Evolutionary conservation across 2,113 vertebrate species (phyloP).

Genomic region (Heliornis fulica): DNA sequence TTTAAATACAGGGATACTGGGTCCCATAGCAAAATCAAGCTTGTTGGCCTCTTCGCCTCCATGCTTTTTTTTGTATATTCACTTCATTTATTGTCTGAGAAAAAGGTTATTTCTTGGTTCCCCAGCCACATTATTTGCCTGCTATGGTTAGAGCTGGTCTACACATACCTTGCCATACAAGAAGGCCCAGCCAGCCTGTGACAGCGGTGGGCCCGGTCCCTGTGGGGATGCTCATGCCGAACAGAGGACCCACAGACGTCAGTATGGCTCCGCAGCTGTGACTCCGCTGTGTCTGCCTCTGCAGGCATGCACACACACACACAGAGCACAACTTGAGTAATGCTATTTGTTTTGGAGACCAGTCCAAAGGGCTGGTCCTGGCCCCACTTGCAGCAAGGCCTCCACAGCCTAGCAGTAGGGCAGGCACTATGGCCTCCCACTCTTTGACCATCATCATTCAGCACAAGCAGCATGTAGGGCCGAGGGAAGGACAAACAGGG

Average conservation of each 20-base stretch:
- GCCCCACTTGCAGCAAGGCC: background rate
- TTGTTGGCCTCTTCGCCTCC: background rate
- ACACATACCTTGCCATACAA: rapidly evolving
- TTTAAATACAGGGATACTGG: background rate
- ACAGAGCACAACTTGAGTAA: rapidly evolving
- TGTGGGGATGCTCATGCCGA: rapidly evolving
- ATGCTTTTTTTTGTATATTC: rapidly evolving
- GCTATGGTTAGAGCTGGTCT: background rate
- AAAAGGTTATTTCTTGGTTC: background rate
- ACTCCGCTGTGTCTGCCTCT: rapidly evolving
- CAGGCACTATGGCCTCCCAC: rapidly evolving
- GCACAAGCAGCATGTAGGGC: background rate
- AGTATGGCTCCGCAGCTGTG: rapidly evolving
- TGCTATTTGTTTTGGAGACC: background rate
- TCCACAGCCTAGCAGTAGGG: rapidly evolving
- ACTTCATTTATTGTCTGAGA: background rate
- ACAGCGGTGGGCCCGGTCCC: rapidly evolving
- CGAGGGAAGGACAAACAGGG: background rate
- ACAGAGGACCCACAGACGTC: rapidly evolving
- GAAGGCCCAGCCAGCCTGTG: rapidly evolving
- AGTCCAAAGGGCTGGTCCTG: background rate
- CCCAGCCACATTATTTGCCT: background rate
- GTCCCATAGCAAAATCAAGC: background rate
- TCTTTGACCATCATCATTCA: rapidly evolving
- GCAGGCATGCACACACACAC: rapidly evolving